Evolutionary conservation across 2,888 invertebrate genomes (phyloP).

Genomic region (Lydus trimaculatus): DNA sequence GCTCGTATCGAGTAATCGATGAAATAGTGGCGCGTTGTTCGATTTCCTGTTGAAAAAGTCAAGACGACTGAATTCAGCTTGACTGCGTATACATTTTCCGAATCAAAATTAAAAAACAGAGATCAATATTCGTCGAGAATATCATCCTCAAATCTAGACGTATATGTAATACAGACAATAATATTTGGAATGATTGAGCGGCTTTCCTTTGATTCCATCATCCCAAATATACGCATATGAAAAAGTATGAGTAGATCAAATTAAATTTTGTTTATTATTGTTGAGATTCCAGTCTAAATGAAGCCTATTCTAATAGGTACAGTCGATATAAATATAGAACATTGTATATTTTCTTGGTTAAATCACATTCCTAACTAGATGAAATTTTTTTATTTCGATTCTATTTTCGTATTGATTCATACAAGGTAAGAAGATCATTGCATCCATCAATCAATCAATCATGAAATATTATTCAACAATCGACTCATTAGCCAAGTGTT

Average conservation of each 20-base stretch:
- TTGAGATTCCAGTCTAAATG: constrained; percentile 2
- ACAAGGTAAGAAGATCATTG: background rate
- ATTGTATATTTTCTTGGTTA: constrained; percentile 1
- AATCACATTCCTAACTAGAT: constrained; percentile 1
- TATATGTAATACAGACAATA: background rate
- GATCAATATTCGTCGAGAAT: background rate
- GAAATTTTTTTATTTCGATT: background rate
- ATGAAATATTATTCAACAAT: background rate
- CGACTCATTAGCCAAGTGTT: no score
- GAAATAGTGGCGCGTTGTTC: no score
- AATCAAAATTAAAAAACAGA: no score
- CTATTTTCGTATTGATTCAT: background rate
- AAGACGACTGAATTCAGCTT: background rate
- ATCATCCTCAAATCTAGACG: background rate
- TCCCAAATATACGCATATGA: background rate
- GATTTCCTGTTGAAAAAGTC: no score
- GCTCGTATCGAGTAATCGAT: no score
- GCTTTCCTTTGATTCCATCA: background rate
- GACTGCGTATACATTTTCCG: no score
- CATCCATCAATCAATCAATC: background rate
- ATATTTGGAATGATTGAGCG: background rate
- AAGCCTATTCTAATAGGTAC: background rate
- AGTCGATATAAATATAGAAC: constrained; percentile 8
- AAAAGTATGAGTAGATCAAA: background rate
- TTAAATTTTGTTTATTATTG: constrained; percentile 8